Evolutionary conservation across 2,888 invertebrate genomes (phyloP).

Genomic region (Trichogramma evanescens): DNA sequence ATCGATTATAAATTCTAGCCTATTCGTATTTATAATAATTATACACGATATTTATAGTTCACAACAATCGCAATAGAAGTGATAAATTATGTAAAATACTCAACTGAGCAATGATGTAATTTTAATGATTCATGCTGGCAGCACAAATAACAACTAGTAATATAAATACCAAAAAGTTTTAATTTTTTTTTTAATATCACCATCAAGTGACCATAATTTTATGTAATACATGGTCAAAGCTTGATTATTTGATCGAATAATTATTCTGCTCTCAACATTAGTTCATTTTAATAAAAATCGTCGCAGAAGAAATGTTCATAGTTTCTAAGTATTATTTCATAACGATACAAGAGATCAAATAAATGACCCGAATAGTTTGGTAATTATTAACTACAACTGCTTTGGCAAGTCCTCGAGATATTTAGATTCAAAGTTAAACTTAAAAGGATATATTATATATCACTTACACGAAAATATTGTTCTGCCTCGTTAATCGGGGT

Average conservation of each 20-base stretch:
- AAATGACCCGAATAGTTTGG: slow-evolving; percentile 43
- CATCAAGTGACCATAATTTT: background rate
- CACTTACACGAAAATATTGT: too few species aligned
- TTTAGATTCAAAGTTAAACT: background rate
- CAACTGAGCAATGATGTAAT: slow-evolving; percentile 26
- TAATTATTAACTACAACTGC: slow-evolving; percentile 31
- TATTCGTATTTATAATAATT: slow-evolving; percentile 4
- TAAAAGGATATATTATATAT: too few species aligned
- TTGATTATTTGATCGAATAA: background rate
- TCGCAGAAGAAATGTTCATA: slow-evolving; percentile 10
- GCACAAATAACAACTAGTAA: slow-evolving; percentile 1
- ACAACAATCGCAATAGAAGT: slow-evolving; percentile 33
- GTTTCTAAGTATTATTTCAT: slow-evolving; percentile 28
- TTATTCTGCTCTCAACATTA: slow-evolving; percentile 4
- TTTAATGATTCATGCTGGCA: background rate
- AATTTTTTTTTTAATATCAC: background rate
- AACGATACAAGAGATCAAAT: slow-evolving; percentile 44
- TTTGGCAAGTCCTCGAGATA: slow-evolving; percentile 7
- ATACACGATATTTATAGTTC: slow-evolving; percentile 28
- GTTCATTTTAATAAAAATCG: slow-evolving; percentile 16
- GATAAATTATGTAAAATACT: slow-evolving; percentile 33
- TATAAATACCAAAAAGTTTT: background rate
- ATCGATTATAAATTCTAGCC: slow-evolving; percentile 5
- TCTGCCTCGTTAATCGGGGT: too few species aligned
- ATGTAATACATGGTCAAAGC: background rate